A percentile compares a stretch with the other conserved stretches of the same genome.
Conservation (phyloP, 2,888 invertebrate genomes). For the Spisula solida region DNA sequence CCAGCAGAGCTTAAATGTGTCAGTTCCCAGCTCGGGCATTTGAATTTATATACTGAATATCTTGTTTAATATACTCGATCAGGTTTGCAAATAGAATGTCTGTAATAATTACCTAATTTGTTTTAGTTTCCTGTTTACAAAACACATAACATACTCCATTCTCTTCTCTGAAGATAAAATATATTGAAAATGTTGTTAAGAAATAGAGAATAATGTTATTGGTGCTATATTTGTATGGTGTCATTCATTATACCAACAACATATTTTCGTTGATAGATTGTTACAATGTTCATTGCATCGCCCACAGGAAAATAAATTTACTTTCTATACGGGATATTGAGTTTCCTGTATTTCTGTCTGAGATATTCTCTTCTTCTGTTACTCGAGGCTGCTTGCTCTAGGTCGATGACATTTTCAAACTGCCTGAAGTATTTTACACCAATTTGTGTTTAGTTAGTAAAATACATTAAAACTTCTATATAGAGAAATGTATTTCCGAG, state of each 20-base stretch:
- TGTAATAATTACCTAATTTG: too few species aligned
- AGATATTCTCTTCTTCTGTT: neutral
- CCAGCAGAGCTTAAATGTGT: too few species aligned
- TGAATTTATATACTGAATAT: too few species aligned
- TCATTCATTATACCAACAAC: neutral
- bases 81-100: too few species aligned
- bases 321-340: neutral
- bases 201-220: neutral
- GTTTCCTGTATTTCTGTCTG: neutral
- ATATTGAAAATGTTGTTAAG: neutral
- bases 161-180: too few species aligned
- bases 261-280: neutral
- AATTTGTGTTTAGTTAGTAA: neutral
- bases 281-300: neutral
- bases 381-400: neutral
- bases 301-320: neutral
- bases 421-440: neutral
- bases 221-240: neutral
- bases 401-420: neutral
- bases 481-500: too few species aligned
- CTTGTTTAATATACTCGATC: too few species aligned
- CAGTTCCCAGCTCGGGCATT: too few species aligned
- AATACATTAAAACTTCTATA: too few species aligned
- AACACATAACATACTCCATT: too few species aligned
- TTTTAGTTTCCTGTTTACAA: too few species aligned